Evolutionary conservation across 2,888 invertebrate genomes (phyloP), one percentile per base, ranked within the genome.

Genomic region (Drosophila robusta): DNA sequence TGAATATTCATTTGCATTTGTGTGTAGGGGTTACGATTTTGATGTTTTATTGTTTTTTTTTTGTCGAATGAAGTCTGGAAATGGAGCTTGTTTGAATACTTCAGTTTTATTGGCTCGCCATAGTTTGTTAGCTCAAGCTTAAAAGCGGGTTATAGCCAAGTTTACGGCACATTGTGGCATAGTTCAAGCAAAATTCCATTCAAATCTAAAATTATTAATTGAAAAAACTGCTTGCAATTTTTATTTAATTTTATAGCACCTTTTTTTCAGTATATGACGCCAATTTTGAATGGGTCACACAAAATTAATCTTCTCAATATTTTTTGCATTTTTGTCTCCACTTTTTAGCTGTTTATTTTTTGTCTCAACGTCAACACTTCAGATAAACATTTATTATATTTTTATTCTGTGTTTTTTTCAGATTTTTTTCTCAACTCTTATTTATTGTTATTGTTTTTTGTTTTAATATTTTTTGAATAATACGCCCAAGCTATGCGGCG

Each of bases 1-100:
- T 60, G 52, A 78, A 61, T 75, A 71, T 71, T 63, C 57, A 70
- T 76, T 66, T 55, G 41, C 42, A 44, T 68, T 60, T 22, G 34
- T 54, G 49, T 63, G 42, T 16, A 60, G 50, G 58, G 42, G 18
- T 51, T 47, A 49, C 44, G 38, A 54, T 47, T 58, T 39, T 34
- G 44, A 42, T 32, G 36, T 34, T 50, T 34, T 34, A 4, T 34
- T 34, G 34, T 34, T 51, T 11, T 39, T 18, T 18, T 18, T 26
- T 26, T 29, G 9, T 9, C 29, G 26, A 36, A 32, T 26, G 8
- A 29, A 11, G n/a, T 22, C 16, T 34, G 1, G 3, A 32, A 47
- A 29, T 34, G 7, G 24, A 26, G 4, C 11, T 16, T 11, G 9
- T 18, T 12, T 8, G 12, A 41, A 32, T 18, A 26, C 7, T 32